phyloP scores from a whole-genome alignment of 2,113 vertebrate species.

The Cromileptes altivelis region DNA sequence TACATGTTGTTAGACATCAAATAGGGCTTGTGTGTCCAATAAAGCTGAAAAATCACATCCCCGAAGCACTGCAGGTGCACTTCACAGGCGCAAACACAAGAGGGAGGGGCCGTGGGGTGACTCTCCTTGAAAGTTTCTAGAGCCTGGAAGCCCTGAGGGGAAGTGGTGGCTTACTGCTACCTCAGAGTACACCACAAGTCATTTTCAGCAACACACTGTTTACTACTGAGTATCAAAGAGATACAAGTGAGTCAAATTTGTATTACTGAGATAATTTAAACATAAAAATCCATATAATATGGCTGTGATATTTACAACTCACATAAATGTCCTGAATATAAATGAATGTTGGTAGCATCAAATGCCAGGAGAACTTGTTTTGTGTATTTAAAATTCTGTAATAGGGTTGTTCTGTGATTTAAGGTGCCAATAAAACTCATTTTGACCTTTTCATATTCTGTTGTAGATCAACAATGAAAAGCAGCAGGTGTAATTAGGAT shows the following conservation, averaged over 20 bases:
- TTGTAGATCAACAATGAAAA: background rate
- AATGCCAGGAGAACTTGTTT: background rate
- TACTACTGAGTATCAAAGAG: constrained; percentile 1
- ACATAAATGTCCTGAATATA: constrained; percentile 6
- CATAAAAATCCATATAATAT: background rate
- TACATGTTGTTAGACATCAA: constrained; percentile 32
- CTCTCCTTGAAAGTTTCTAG: constrained; percentile 46
- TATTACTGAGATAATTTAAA: background rate
- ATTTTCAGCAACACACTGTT: constrained; percentile 23
- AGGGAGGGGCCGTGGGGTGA: background rate
- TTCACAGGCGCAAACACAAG: constrained; percentile 27
- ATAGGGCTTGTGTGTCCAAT: constrained; percentile 35
- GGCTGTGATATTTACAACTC: constrained; percentile 3
- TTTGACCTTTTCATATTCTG: background rate
- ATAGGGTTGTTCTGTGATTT: background rate
- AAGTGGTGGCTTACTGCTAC: constrained; percentile 36
- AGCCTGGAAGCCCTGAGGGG: constrained; percentile 45
- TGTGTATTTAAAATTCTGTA: background rate
- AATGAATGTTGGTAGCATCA: background rate
- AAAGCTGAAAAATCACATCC: constrained; percentile 55
- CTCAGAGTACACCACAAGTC: constrained; percentile 12
- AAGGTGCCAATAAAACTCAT: background rate
- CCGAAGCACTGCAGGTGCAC: constrained; percentile 60
- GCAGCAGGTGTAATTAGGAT: background rate
- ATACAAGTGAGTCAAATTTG: background rate